Evolutionary conservation across 2,797 vertebrate species (phyloP).

Genomic region (Acomys russatus): DNA sequence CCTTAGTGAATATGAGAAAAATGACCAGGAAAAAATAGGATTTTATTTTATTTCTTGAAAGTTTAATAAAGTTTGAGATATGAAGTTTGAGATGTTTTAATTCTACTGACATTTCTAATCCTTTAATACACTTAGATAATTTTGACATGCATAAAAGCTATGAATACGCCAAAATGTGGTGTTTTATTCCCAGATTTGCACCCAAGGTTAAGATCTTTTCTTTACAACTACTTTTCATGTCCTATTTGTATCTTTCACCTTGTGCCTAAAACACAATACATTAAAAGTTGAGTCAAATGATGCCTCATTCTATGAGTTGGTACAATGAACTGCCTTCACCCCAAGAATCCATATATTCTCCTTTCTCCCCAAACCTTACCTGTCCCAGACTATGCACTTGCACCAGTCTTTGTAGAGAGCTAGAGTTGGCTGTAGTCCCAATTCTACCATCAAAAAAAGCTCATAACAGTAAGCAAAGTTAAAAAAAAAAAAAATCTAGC

Average conservation of each 20-base stretch:
- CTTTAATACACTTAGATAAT: background rate
- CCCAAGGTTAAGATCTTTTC: background rate
- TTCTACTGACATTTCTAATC: background rate
- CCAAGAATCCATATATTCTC: background rate
- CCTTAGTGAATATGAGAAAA: background rate
- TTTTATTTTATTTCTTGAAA: background rate
- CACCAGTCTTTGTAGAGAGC: background rate
- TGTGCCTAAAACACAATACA: background rate
- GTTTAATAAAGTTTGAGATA: background rate
- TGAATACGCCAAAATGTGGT: background rate
- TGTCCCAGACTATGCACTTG: background rate
- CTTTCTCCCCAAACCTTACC: background rate
- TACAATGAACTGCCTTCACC: background rate
- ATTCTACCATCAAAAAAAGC: background rate
- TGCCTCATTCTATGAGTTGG: background rate
- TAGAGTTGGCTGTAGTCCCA: background rate
- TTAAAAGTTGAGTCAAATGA: background rate
- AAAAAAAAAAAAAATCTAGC: background rate
- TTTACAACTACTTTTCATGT: background rate
- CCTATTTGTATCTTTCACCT: background rate
- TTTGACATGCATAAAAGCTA: background rate
- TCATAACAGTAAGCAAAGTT: background rate
- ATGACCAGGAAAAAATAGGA: background rate
- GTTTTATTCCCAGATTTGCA: background rate
- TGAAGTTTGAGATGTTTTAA: slow-evolving; percentile 7